phyloP scores from a whole-genome alignment of 2,888 invertebrate species.

The Cancer borealis region DNA sequence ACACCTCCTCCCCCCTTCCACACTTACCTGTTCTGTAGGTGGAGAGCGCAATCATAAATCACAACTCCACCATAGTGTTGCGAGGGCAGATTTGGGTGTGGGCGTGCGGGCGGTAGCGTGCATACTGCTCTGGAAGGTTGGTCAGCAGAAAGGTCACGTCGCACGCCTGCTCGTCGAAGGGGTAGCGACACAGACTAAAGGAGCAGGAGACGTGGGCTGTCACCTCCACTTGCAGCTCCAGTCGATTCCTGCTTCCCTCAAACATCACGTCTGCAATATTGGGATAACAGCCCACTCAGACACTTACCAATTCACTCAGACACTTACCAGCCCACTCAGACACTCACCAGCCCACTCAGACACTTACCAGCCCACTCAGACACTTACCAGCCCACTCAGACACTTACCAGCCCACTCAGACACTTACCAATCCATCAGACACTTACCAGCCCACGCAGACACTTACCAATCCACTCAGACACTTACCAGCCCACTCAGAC shows the following conservation, averaged over 20 bases:
- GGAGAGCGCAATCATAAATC: background rate
- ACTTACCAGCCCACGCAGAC: no score
- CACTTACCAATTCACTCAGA: no score
- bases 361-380: no score
- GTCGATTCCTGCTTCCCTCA: background rate
- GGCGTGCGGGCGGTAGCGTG: background rate
- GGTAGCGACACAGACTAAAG: slow-evolving; percentile 33
- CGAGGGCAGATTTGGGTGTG: background rate
- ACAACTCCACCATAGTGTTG: slow-evolving; percentile 42
- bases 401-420: no score
- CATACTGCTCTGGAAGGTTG: slow-evolving; percentile 26
- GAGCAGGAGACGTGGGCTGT: slow-evolving; percentile 29
- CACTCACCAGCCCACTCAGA: no score
- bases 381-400: no score
- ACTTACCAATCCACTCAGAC: no score
- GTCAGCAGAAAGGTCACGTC: background rate
- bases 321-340: no score
- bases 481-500: no score
- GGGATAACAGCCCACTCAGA: background rate
- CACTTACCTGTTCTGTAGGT: slow-evolving; percentile 15
- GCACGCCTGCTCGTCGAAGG: slow-evolving; percentile 52
- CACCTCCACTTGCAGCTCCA: background rate
- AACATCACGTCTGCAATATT: background rate
- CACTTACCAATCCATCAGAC: no score
- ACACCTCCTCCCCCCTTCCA: background rate